Evolutionary conservation across 30 jellyfish, hydroid and myxozoan genomes (phyloP).

Genomic region (Pseudorhiza aurosa): DNA sequence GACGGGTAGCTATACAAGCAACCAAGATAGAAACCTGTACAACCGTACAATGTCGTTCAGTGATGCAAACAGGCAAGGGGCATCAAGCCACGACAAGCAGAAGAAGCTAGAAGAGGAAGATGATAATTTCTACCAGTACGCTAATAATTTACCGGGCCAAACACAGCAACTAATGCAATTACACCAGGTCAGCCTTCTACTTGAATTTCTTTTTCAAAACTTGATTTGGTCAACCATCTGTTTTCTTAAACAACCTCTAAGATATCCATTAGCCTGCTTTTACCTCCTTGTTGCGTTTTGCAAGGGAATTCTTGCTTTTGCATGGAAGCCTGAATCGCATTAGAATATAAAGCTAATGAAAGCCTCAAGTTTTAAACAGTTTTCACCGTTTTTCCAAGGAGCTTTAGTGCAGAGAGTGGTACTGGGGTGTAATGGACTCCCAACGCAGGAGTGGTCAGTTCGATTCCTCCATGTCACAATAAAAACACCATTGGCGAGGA

Average conservation of each 20-base stretch:
- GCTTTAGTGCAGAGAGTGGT: too few relatives aligned
- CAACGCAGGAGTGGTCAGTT: too few relatives aligned
- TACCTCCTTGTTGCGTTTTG: background rate
- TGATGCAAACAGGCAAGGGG: constrained; percentile 2
- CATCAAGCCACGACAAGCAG: background rate
- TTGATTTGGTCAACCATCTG: background rate
- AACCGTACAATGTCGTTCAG: background rate
- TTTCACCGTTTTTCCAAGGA: too few relatives aligned
- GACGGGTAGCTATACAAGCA: background rate
- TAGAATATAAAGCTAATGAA: too few relatives aligned
- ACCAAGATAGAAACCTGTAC: background rate
- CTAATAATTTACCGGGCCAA: constrained; percentile 46
- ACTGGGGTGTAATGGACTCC: too few relatives aligned
- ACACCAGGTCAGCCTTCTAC: constrained; percentile 61
- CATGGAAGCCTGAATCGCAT: background rate
- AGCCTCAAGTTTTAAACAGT: too few relatives aligned
- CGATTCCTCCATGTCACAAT: too few relatives aligned
- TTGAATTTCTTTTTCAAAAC: too few relatives aligned
- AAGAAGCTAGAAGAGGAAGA: constrained; percentile 27
- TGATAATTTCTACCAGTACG: constrained; percentile 15
- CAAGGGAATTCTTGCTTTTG: background rate
- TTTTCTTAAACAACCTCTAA: background rate
- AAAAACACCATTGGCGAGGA: too few relatives aligned
- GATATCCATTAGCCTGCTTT: too few relatives aligned
- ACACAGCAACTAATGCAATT: constrained; percentile 63